phyloP scores from a whole-genome alignment of 2,888 invertebrate genomes.

The Cheilosia variabilis region DNA sequence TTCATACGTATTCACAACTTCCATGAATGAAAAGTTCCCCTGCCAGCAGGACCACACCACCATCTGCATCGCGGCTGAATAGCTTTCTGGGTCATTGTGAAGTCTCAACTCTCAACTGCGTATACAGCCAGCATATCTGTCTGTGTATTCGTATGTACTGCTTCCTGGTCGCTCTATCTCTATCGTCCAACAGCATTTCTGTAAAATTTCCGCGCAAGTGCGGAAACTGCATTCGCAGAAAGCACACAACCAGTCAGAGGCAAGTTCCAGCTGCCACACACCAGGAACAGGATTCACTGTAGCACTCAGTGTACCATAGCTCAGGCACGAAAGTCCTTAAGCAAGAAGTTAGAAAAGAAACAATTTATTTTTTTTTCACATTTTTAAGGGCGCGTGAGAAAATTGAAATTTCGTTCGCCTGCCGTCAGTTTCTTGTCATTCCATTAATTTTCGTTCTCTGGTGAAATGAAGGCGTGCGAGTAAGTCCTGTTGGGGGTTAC shows the following conservation, averaged over 20 bases:
- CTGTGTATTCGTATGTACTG: conserved; percentile 35
- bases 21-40: conserved; percentile 66
- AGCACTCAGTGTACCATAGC: conserved; percentile 52
- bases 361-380: neutral
- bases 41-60: conserved; percentile 16
- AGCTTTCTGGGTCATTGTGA: conserved; percentile 71
- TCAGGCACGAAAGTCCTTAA: conserved; percentile 57
- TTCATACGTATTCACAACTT: conserved; percentile 62
- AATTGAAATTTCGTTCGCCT: conserved; percentile 36
- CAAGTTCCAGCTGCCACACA: conserved; percentile 55
- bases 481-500: conserved; percentile 31
- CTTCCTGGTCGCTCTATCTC: conserved; percentile 39
- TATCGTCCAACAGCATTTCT: neutral
- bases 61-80: conserved; percentile 34
- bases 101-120: neutral
- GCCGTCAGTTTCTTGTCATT: conserved; percentile 7
- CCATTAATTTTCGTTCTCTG: neutral
- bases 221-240: conserved; percentile 67
- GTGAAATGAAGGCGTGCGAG: conserved; percentile 15
- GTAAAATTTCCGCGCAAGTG: conserved; percentile 65
- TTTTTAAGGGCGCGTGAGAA: conserved; percentile 48
- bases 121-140: neutral
- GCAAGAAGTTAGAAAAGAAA: conserved; percentile 1
- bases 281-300: conserved; percentile 53
- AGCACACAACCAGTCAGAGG: conserved; percentile 65